Evolutionary conservation across 2,888 invertebrate species (phyloP).

Genomic region (Endomychus coccineus): DNA sequence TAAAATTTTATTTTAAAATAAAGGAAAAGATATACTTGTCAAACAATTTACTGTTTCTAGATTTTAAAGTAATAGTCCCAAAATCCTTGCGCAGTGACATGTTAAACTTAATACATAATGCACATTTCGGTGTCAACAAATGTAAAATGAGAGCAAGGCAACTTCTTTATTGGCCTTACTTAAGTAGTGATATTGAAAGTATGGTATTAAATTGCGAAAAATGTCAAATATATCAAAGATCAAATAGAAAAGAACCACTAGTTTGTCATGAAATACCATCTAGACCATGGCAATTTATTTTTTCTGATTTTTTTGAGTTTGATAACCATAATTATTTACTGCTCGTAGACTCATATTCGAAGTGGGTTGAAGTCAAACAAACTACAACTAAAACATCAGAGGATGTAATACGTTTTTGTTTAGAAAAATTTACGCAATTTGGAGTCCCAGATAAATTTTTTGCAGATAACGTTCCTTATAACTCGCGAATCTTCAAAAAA

Average conservation of each 20-base stretch:
- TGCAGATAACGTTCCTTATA: slow-evolving; percentile 6
- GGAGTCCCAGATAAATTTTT: slow-evolving; percentile 3
- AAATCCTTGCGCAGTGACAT: slow-evolving; percentile 15
- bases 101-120: slow-evolving; percentile 22
- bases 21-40: too few relatives aligned
- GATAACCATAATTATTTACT: slow-evolving; percentile 14
- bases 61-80: slow-evolving; percentile 24
- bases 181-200: slow-evolving; percentile 22
- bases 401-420: slow-evolving; percentile 5
- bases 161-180: slow-evolving; percentile 25
- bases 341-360: slow-evolving; percentile 3
- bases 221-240: slow-evolving; percentile 19
- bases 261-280: slow-evolving; percentile 24
- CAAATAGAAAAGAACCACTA: slow-evolving; percentile 22
- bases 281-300: slow-evolving; percentile 28
- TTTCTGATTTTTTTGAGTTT: slow-evolving; percentile 29
- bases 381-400: slow-evolving; percentile 1
- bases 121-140: slow-evolving; percentile 28
- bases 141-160: slow-evolving; percentile 23
- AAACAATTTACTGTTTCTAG: slow-evolving; percentile 22
- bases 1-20: slow-evolving; percentile 4
- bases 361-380: not conserved
- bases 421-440: slow-evolving; percentile 7
- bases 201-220: slow-evolving; percentile 17
- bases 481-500: slow-evolving; percentile 1